phyloP scores from a whole-genome alignment of 2,888 invertebrate genomes.

The Drosophila nr. perissopoda region DNA sequence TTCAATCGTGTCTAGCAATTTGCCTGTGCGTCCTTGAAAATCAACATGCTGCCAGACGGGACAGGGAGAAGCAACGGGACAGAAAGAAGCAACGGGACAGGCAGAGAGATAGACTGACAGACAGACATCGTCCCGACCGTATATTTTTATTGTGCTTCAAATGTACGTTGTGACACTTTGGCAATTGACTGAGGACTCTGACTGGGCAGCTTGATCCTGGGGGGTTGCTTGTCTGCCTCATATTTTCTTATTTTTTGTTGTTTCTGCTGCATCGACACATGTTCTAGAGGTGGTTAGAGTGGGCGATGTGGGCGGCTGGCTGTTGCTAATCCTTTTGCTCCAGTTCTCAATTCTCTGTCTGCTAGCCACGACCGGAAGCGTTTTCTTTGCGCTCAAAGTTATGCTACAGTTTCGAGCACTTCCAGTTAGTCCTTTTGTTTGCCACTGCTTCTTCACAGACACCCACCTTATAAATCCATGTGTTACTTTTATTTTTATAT shows the following conservation, averaged over 20 bases:
- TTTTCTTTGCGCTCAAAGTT: conserved; percentile 73
- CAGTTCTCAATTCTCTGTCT: conserved; percentile 46
- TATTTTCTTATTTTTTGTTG: conserved; percentile 18
- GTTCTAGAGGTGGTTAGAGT: conserved; percentile 11
- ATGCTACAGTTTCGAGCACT: conserved; percentile 56
- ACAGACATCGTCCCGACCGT: conserved; percentile 49
- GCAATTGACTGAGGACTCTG: conserved; percentile 57
- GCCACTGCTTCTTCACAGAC: conserved; percentile 2
- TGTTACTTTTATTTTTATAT: conserved; percentile 2
- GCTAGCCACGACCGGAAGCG: conserved; percentile 70
- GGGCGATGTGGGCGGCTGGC: conserved; percentile 11
- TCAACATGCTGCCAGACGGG: conserved; percentile 54
- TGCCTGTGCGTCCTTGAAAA: conserved; percentile 76
- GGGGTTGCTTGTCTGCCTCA: conserved; percentile 43
- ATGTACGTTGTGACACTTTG: conserved; percentile 77
- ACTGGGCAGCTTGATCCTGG: conserved; percentile 22
- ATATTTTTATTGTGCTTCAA: conserved; percentile 64
- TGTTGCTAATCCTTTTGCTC: conserved; percentile 62
- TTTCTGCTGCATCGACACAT: conserved; percentile 19
- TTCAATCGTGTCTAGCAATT: conserved; percentile 60
- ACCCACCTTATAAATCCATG: conserved; percentile 1
- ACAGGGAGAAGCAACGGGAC: not conserved
- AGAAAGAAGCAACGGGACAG: conserved; percentile 8
- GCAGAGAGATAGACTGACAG: conserved; percentile 16
- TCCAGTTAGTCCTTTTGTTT: conserved; percentile 51